Conservation (phyloP, 2,797 vertebrate species). For the Sebastes aleutianus region DNA sequence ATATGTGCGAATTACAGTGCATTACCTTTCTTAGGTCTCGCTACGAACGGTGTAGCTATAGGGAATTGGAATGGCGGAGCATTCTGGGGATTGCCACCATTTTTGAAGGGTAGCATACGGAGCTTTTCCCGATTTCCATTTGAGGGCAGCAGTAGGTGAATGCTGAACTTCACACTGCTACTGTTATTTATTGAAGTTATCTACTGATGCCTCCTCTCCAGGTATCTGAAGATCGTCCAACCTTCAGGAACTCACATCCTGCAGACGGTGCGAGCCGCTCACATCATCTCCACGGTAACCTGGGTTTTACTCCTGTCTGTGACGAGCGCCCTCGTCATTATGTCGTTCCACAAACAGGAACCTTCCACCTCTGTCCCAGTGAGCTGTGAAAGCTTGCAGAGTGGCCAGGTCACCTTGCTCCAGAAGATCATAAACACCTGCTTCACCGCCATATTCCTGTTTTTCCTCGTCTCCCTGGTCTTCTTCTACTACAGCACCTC, state of each 20-base stretch:
- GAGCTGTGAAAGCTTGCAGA: constrained; percentile 55
- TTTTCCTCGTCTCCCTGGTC: constrained; percentile 61
- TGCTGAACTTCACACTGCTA: too few species aligned
- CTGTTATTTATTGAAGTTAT: too few species aligned
- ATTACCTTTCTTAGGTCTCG: too few species aligned
- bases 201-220: constrained; percentile 1
- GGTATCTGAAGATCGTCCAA: constrained; percentile 79
- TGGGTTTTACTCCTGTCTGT: constrained; percentile 63
- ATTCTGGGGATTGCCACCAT: too few species aligned
- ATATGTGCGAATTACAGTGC: too few species aligned
- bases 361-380: accelerated
- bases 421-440: constrained; percentile 62
- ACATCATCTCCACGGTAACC: constrained; percentile 55
- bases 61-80: too few species aligned
- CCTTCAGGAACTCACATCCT: constrained; percentile 57
- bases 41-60: too few species aligned
- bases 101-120: too few species aligned
- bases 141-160: too few species aligned
- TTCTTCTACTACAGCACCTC: constrained; percentile 71
- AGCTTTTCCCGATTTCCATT: too few species aligned
- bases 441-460: constrained; percentile 58
- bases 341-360: constrained; percentile 44
- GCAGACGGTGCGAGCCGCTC: constrained; percentile 53
- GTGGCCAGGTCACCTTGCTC: background rate
- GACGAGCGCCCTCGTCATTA: constrained; percentile 19